These are phyloP conservation scores for Theretra japonica DNA, from an alignment of 2,888 invertebrate species.

Conservation along the genomic window DNA sequence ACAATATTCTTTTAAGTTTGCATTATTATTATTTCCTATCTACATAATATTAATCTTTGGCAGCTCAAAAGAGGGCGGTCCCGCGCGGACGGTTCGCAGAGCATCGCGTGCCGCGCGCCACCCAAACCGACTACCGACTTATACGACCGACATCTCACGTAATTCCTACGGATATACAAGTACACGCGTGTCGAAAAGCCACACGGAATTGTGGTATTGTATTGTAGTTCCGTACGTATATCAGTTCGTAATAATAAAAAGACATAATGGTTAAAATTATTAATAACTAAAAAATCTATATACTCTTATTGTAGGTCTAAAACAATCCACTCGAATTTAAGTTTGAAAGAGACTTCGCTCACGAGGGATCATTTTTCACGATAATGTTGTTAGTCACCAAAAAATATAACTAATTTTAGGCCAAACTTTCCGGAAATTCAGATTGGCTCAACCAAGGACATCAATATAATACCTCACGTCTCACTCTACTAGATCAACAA, in stretches of 20 bases:
- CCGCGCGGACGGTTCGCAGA: constrained; percentile 58
- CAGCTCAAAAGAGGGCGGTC: constrained; percentile 61
- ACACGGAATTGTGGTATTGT: background rate
- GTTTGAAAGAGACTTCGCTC: too few relatives aligned
- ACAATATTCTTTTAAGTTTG: too few relatives aligned
- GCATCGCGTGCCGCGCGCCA: constrained; percentile 76
- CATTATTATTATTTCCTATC: too few relatives aligned
- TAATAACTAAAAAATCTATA: too few relatives aligned
- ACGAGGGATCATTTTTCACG: too few relatives aligned
- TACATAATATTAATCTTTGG: constrained; percentile 64
- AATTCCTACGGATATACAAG: background rate
- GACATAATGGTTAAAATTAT: too few relatives aligned
- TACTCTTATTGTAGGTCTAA: too few relatives aligned
- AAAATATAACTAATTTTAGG: too few relatives aligned
- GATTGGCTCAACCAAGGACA: background rate
- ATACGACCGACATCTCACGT: constrained; percentile 14
- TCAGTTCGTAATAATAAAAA: too few relatives aligned
- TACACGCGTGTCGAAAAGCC: background rate
- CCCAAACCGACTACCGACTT: constrained; percentile 73
- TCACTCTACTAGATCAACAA: background rate
- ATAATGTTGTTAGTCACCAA: too few relatives aligned
- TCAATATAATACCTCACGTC: background rate
- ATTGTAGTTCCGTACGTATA: background rate
- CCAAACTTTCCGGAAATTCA: too few relatives aligned
- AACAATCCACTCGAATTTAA: too few relatives aligned